Base-by-base conservation (phyloP, 2,888 invertebrate species). In the Chorisops tibialis region DNA sequence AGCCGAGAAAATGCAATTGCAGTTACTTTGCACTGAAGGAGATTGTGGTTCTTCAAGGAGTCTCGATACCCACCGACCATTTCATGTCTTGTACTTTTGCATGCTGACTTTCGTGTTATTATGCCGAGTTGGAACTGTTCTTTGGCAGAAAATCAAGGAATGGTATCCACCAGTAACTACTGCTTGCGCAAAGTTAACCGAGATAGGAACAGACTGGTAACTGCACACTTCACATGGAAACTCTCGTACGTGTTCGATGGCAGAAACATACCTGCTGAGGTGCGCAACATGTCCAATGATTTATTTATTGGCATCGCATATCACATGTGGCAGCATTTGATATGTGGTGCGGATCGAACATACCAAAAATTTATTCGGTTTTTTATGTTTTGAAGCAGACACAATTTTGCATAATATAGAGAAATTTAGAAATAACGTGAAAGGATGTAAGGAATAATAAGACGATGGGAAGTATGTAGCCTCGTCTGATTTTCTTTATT, bases 341-440 rank as follows among this genome's bases (percentile, higher is more conserved):
- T 52, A 59, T 18, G 22, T 50, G 56, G 48, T 65, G 59, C 62
- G 59, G 52, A 62, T 64, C 65, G 50, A 61, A 64, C 65, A 30
- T 30, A 9, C 30, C 30, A n/a, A 30, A 30, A 30, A 30, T 30
- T 30, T 5, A 30, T 30, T 30, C 9, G 5, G 9, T 30, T 30
- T 30, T 30, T 9, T 30, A 5, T 7, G 30, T 30, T 30, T 30
- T 30, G 30, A 9, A 30, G 30, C 30, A 30, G 5, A 30, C 30
- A n/a, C n/a, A n/a, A n/a, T n/a, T n/a, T n/a, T n/a, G n/a, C n/a
- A n/a, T n/a, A n/a, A n/a, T n/a, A n/a, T n/a, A n/a, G n/a, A n/a
- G n/a, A n/a, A n/a, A n/a, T n/a, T n/a, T n/a, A n/a, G n/a, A n/a
- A n/a, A n/a, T n/a, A n/a, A n/a, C n/a, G n/a, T n/a, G n/a, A n/a